Conservation (phyloP, 2,888 invertebrate species). For the Argyra leucocephala region DNA sequence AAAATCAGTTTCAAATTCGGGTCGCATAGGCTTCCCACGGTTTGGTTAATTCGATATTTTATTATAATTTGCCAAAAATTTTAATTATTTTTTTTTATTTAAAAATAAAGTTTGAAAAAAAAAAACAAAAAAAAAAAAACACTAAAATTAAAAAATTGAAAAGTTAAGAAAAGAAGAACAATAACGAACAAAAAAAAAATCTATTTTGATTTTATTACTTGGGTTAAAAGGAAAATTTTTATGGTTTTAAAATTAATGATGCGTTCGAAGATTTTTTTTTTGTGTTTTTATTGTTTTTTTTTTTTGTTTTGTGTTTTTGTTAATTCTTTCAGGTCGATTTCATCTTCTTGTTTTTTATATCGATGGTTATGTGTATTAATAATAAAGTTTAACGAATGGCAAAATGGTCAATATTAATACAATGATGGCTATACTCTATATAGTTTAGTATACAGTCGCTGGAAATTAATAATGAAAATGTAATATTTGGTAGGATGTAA, state of each 20-base stretch:
- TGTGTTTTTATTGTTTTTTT: neutral
- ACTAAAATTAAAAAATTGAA: neutral
- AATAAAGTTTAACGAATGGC: too few relatives aligned
- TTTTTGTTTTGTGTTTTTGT: neutral
- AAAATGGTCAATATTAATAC: too few relatives aligned
- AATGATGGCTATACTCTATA: too few relatives aligned
- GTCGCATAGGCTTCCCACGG: too few relatives aligned
- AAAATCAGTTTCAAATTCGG: too few relatives aligned
- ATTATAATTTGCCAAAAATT: too few relatives aligned
- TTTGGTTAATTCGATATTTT: too few relatives aligned
- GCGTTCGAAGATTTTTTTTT: neutral
- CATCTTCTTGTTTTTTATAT: neutral
- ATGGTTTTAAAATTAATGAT: conserved; percentile 4
- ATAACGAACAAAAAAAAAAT: neutral
- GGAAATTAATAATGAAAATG: too few relatives aligned
- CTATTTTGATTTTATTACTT: neutral
- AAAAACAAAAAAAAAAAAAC: neutral
- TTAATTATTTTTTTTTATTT: too few relatives aligned
- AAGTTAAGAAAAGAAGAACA: neutral
- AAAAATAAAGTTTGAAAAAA: neutral
- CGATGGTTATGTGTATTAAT: too few relatives aligned
- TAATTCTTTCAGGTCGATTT: neutral
- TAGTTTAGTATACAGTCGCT: too few relatives aligned
- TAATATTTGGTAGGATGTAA: too few relatives aligned
- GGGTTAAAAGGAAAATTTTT: neutral